Evolutionary conservation across 2,113 vertebrate species (phyloP), one percentile per base, ranked within the genome.

Genomic region (Eurystomus gularis): DNA sequence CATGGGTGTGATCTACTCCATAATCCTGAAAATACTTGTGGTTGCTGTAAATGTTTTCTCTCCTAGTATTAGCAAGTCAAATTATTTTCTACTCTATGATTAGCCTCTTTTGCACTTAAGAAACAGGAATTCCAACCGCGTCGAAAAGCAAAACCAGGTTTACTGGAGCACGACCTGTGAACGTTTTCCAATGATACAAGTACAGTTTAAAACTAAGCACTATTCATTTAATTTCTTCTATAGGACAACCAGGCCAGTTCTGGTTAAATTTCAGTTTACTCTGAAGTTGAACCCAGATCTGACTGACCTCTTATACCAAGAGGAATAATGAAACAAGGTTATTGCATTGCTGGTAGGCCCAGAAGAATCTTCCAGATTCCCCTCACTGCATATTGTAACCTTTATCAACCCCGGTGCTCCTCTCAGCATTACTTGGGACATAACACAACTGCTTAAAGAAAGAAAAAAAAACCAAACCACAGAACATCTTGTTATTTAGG

Each of bases 51-150:
- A 96, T 96, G 96, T 96, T 97, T 96, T 93, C 95, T 94, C 93
- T n/a, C 73, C 65, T 40, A 12, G 92, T 90, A 97, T 97, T 97
- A 97, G 97, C 97, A 96, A 97, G 95, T 97, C 97, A 97, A 97
- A 97, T 97, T 92, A 96, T 97, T 96, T 96, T 86, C 96, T 93
- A 52, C 96, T 96, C 85, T 90, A 71, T 97, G 96, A 97, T 97
- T 97, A 97, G 97, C 94, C 94, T 96, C 94, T 96, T 94, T 69
- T 88, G 96, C 96, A 95, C 95, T 97, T 96, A 97, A 92, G 97
- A 82, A 95, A 90, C 95, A 94, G 96, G 93, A 96, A 96, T 96
- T 96, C 96, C 95, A 95, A 91, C 94, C 3, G 95, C 94, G 96
- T 71, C 73, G 94, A 96, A 94, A 95, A 96, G 94, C 82, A 90